Conservation (phyloP, 2,113 vertebrate species). For the Anguilla rostrata region DNA sequence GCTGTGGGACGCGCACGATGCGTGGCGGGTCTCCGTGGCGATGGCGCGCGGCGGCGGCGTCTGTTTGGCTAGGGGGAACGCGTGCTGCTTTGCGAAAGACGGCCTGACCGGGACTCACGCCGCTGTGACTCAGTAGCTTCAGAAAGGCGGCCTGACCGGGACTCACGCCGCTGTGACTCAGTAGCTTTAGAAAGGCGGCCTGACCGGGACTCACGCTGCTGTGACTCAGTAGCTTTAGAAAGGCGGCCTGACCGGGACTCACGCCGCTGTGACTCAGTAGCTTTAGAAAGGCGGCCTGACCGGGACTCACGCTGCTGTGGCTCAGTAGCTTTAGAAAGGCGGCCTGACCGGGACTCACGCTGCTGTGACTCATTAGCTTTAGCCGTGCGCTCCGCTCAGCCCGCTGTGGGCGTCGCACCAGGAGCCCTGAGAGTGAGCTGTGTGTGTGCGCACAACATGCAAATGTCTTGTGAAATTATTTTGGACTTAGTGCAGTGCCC, state of each 20-base stretch:
- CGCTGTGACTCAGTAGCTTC: background rate
- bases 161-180: too few species aligned
- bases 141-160: too few species aligned
- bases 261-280: background rate
- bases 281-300: background rate
- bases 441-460: background rate
- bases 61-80: background rate
- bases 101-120: background rate
- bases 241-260: background rate
- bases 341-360: background rate
- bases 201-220: background rate
- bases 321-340: background rate
- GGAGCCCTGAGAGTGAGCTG: background rate
- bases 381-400: background rate
- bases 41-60: background rate
- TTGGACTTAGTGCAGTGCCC: background rate
- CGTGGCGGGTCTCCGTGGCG: background rate
- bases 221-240: background rate
- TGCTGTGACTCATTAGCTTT: background rate
- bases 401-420: background rate
- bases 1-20: background rate
- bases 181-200: background rate
- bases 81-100: background rate
- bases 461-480: background rate
- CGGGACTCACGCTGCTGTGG: background rate